Base-by-base conservation (phyloP, 2,113 vertebrate species). In the Chroicocephalus ridibundus region DNA sequence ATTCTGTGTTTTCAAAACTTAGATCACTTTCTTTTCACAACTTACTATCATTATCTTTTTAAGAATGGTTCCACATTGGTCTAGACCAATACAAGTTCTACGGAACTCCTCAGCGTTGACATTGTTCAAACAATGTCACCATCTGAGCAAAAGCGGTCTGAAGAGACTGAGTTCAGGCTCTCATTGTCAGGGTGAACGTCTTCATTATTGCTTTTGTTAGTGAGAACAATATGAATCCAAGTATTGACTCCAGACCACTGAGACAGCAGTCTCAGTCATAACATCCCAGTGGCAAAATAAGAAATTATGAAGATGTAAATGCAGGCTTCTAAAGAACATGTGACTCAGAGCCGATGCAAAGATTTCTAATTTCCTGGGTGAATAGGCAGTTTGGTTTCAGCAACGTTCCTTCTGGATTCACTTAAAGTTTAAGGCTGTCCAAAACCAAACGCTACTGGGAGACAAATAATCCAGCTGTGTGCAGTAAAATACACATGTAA, bases 301-400 rank as follows among this genome's bases (percentile, higher is more conserved):
- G n/a, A 86, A 92, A 65, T 38, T 81, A 47, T 26, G 84, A 92
- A 77, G 10, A n/a, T 81, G 90, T 85, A 96, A 92, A 90, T 86
- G 71, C 47, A 89, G 47, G 11, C 27, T 95, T 86, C 77, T 88
- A 87, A 91, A 91, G 92, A 89, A 60, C 38, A 49, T 51, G 38
- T 97, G 96, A 97, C 77, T 97, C 96, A 97, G 76, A 91, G 61
- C 42, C 96, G 81, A 86, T 94, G 94, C 79, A 96, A 95, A 94
- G 60, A 76, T 94, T 94, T 91, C 81, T 94, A 83, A 97, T 96
- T 95, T 96, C 88, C 91, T 91, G 88, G 82, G 80, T 89, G 93
- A 90, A 91, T 44, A 85, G 66, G 22, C 51, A 85, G 19, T 61
- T 86, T 94, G 70, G 36, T 86, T 96, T 93, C 20, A 86, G 61